These are phyloP conservation scores for Limnephilus lunatus DNA, from an alignment of 2,888 invertebrate genomes.

Conservation along the genomic window DNA sequence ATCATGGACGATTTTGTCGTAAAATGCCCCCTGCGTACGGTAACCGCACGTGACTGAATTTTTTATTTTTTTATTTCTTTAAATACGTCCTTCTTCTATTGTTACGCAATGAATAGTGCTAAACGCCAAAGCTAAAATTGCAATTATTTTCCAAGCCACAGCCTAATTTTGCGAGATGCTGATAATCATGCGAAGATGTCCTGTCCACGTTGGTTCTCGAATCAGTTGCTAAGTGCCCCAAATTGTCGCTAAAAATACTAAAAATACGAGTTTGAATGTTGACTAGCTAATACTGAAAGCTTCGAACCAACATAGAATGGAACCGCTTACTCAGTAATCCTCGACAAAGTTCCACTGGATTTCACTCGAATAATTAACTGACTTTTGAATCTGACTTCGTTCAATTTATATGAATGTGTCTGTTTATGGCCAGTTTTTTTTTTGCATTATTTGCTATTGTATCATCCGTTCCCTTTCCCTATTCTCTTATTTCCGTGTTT, in stretches of 20 bases:
- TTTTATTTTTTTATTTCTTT: background rate
- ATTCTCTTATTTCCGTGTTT: background rate
- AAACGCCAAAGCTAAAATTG: background rate
- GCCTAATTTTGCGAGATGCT: background rate
- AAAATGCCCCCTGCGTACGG: too few species aligned
- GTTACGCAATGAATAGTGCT: background rate
- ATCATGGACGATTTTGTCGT: too few species aligned
- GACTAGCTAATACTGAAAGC: background rate
- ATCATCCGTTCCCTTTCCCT: background rate
- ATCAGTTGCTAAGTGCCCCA: background rate
- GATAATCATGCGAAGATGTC: background rate
- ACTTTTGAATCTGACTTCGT: constrained; percentile 54
- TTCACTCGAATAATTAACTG: constrained; percentile 57
- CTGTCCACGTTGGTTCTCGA: background rate
- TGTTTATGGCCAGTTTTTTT: constrained; percentile 46
- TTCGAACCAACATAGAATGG: background rate
- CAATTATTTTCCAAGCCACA: background rate
- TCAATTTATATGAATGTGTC: constrained; percentile 35
- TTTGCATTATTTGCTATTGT: background rate
- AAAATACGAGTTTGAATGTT: constrained; percentile 47
- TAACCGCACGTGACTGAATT: too few species aligned
- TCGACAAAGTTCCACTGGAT: constrained; percentile 30
- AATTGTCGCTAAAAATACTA: constrained; percentile 47
- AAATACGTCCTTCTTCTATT: background rate
- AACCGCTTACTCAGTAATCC: constrained; percentile 50